Base-by-base conservation (phyloP, 2,888 invertebrate species). In the Nomada lathburiana region DNA sequence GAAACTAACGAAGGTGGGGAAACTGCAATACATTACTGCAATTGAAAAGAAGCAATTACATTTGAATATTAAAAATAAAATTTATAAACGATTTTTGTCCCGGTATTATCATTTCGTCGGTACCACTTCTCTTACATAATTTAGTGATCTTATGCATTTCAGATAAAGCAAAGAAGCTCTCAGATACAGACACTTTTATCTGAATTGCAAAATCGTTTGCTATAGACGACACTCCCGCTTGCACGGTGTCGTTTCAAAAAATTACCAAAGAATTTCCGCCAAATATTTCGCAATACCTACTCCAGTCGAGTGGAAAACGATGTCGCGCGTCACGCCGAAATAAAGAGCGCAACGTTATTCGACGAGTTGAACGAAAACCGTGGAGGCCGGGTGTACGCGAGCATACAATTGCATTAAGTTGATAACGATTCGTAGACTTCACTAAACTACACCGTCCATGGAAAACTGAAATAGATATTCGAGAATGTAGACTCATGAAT, bases 381-480 rank as follows among this genome's bases (percentile, higher is more conserved):
- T 50, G 36, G n/a, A 11, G 3, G 11, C 7, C 7, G 9, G 23
- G 16, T 18, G 50, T 42, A 36, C 57, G 18, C 47, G 29, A 20
- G 18, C 42, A 55, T 29, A 26, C 72, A 64, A 72, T 72, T 64
- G 44, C 20, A 16, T 64, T 11, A 26, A 11, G 5, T 9, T 42
- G 42, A 23, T 26, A 63, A 63, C 42, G 53, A 63, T 18, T 42
- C n/a, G 26, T 42, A 36, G 42, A 60, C 29, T 60, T 36, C 60
- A 36, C 36, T 16, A 10, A 13, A 16, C 47, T 47, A 47, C 47
- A 13, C 13, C 13, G 47, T 3, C 16, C 47, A 36, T 47, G 47
- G 47, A 47, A 47, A 47, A 47, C 7, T 36, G 36, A 36, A 36
- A 36, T 36, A 47, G 47, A 11, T 13, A 3, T 47, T 13, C 5